Percentiles rank a stretch among this genome's conserved stretches.
Evolutionary conservation across 2,797 vertebrate species (phyloP).

Genomic region (Periparus ater): DNA sequence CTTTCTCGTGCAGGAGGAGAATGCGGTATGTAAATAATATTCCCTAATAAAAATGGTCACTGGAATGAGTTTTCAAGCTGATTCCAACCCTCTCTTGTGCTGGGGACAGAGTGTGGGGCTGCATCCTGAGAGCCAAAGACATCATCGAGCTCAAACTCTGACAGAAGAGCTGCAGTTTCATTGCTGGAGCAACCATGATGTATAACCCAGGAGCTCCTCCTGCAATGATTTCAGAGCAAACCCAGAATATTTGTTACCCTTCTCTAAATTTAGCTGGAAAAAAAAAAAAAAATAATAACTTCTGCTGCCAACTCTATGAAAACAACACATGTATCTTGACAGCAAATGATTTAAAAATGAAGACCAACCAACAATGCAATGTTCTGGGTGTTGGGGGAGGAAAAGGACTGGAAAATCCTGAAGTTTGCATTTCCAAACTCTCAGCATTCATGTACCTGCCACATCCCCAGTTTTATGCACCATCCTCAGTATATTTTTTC

Average conservation of each 20-base stretch:
- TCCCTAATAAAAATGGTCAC: not conserved
- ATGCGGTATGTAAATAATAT: not conserved
- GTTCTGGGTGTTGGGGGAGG: not conserved
- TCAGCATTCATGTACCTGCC: not conserved
- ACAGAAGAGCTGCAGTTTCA: not conserved
- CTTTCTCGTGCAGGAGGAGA: not conserved
- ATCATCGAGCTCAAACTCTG: not conserved
- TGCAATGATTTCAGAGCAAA: not conserved
- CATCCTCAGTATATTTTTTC: not conserved
- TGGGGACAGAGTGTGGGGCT: not conserved
- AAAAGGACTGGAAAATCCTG: not conserved
- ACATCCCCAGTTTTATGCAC: not conserved
- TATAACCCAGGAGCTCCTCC: not conserved
- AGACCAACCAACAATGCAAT: not conserved
- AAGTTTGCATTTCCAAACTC: not conserved
- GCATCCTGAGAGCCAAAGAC: not conserved
- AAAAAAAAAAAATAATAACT: constrained; percentile 7
- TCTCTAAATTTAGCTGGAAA: not conserved
- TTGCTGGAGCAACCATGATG: not conserved
- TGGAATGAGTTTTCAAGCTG: not conserved
- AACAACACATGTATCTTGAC: constrained; percentile 11
- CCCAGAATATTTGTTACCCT: constrained; percentile 7
- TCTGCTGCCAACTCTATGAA: not conserved
- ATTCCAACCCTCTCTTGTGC: not conserved
- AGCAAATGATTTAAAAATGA: not conserved